Evolutionary conservation across 2,113 vertebrate species (phyloP), one percentile per base, ranked within the genome.

Genomic region (Calonectris borealis): DNA sequence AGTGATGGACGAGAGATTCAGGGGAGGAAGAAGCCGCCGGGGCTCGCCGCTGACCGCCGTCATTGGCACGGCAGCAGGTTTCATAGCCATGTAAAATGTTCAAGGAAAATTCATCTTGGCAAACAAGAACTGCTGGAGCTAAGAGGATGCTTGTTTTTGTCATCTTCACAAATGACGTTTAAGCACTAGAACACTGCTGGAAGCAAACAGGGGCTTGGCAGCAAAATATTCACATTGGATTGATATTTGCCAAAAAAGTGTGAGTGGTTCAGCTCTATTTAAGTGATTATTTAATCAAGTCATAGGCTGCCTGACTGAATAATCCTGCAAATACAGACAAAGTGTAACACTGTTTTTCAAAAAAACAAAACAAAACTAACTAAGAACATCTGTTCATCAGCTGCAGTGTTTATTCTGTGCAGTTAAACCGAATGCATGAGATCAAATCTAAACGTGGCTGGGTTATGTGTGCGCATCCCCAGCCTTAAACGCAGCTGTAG

Each of bases 321-420:
- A 86, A 70, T 71, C 42, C 40, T 88, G 57, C 40, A 90, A 54
- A 92, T 71, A 79, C 73, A 90, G 51, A 29, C 31, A 68, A 71
- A 70, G 71, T 22, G 18, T 66, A 81, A 49, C 9, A 11, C 19
- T 40, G 2, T 2, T 46, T 91, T 38, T 29, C 11, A 32, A 57
- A n/a, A 21, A 24, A 13, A 5, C 1, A n/a, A 58, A 58, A 8
- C 40, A 40, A 40, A 40, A 42, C 40, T 12, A 75, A 25, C 15
- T 20, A 19, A 48, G 38, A 86, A 64, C 93, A 91, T 86, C 69
- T 94, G 94, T 26, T 93, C 55, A n/a, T 88, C 94, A 91, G 69
- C 91, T 77, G 60, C 86, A 51, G 21, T 4, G 18, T 44, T 84
- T 55, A 22, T 44, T 76, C 78, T 76, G 57, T 84, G 65, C 83